Conservation (phyloP, 1,140 invertebrate species). For the Procambarus virginalis region DNA sequence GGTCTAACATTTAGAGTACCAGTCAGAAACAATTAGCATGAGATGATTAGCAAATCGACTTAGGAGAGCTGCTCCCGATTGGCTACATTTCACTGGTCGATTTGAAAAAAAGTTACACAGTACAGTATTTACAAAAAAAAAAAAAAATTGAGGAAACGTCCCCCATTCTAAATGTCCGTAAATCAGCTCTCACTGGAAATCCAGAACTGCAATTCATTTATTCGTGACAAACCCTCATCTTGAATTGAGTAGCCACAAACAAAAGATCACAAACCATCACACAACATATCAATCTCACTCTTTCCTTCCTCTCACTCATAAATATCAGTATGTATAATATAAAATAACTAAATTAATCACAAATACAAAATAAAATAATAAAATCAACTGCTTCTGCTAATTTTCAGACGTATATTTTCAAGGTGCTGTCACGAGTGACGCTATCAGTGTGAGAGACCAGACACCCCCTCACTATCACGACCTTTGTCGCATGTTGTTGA, state of each 20-base stretch:
- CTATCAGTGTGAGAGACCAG: not conserved
- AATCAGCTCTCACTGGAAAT: slow-evolving; percentile 17
- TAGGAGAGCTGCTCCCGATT: slow-evolving; percentile 40
- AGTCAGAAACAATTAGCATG: slow-evolving; percentile 19
- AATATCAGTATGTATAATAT: too few species aligned
- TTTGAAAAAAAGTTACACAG: slow-evolving; percentile 26
- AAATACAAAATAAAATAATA: not conserved
- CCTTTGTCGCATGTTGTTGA: slow-evolving; percentile 16
- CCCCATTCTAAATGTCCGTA: slow-evolving; percentile 9
- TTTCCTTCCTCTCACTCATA: too few species aligned
- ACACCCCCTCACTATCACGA: slow-evolving; percentile 44
- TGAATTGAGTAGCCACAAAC: not conserved
- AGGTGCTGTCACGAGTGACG: not conserved
- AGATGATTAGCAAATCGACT: not conserved
- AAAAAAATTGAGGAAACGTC: slow-evolving; percentile 30
- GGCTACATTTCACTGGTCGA: slow-evolving; percentile 32
- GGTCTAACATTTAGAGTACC: not conserved
- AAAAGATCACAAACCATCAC: not conserved
- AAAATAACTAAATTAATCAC: not conserved
- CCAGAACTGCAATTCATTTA: not conserved
- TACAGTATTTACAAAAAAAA: slow-evolving; percentile 40
- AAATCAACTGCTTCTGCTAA: not conserved
- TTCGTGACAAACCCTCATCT: slow-evolving; percentile 19
- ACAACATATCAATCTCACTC: not conserved
- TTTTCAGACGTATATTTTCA: not conserved